These are phyloP conservation scores for Onychostoma macrolepis DNA, from an alignment of 2,113 vertebrate species.

Conservation along the genomic window DNA sequence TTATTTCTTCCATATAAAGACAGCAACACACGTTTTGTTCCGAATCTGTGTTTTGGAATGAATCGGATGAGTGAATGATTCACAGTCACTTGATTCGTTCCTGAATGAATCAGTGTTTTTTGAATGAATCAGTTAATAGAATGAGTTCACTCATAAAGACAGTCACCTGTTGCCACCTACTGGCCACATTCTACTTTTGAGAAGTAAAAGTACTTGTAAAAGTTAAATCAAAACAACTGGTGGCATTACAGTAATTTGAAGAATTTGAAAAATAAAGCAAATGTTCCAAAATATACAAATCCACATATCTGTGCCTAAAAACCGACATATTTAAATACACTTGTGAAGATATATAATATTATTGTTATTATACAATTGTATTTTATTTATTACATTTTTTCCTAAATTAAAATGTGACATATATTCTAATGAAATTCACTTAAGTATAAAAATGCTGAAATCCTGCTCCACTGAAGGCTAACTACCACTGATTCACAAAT, in stretches of 20 bases:
- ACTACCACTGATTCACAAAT: conserved; percentile 49
- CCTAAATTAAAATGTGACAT: neutral
- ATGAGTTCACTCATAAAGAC: neutral
- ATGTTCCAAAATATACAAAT: neutral
- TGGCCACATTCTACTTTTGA: too few species aligned
- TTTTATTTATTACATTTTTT: neutral
- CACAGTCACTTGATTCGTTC: neutral
- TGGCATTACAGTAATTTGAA: neutral
- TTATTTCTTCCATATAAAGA: neutral
- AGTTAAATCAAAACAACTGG: neutral
- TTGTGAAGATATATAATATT: too few species aligned
- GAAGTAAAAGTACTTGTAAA: too few species aligned
- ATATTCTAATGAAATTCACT: neutral
- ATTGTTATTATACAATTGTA: too few species aligned
- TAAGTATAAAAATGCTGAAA: neutral
- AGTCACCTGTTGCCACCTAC: neutral
- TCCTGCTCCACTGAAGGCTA: conserved; percentile 15
- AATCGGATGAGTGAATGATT: neutral
- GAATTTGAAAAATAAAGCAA: neutral
- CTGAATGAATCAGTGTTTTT: neutral
- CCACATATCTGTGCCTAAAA: neutral
- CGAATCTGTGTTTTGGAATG: neutral
- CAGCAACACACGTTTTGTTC: neutral
- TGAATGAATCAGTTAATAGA: neutral
- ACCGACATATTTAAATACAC: too few species aligned